A percentile compares a stretch with the other conserved stretches of the same genome.
phyloP scores from a whole-genome alignment of 2,113 vertebrate genomes.

The Megaceryle maxima region DNA sequence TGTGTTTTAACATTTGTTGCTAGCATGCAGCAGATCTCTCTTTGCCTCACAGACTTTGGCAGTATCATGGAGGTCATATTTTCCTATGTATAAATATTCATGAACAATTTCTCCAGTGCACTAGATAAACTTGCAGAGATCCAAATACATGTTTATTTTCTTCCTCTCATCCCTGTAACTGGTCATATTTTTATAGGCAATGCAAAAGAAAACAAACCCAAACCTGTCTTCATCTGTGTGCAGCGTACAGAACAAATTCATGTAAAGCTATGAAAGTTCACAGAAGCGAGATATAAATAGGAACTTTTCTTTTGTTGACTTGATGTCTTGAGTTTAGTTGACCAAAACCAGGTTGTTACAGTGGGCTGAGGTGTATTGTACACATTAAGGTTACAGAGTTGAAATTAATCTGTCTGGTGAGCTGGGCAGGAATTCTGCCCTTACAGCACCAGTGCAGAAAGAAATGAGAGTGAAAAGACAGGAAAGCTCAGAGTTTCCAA shows the following conservation, averaged over 20 bases:
- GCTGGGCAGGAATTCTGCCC: not conserved
- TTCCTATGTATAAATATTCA: constrained; percentile 49
- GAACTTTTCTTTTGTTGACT: not conserved
- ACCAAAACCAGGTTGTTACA: not conserved
- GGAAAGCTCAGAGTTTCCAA: not conserved
- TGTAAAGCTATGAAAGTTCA: not conserved
- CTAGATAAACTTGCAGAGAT: not conserved
- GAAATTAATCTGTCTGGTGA: not conserved
- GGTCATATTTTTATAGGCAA: not conserved
- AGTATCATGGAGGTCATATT: constrained; percentile 32
- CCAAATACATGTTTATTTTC: not conserved
- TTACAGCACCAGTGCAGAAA: not conserved
- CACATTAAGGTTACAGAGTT: not conserved
- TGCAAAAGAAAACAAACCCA: not conserved
- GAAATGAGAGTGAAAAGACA: not conserved
- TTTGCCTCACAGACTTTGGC: constrained; percentile 32
- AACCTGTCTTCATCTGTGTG: not conserved
- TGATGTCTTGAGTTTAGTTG: not conserved
- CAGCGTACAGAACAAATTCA: not conserved
- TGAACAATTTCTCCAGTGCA: constrained; percentile 17
- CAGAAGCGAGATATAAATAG: not conserved
- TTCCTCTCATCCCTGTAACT: not conserved
- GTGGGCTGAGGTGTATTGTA: not conserved
- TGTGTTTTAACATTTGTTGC: not conserved
- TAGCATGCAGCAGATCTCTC: not conserved